A percentile compares a stretch with the other conserved stretches of the same genome.
phyloP scores from a whole-genome alignment of 1,140 invertebrate species.

The Sitophilus oryzae region DNA sequence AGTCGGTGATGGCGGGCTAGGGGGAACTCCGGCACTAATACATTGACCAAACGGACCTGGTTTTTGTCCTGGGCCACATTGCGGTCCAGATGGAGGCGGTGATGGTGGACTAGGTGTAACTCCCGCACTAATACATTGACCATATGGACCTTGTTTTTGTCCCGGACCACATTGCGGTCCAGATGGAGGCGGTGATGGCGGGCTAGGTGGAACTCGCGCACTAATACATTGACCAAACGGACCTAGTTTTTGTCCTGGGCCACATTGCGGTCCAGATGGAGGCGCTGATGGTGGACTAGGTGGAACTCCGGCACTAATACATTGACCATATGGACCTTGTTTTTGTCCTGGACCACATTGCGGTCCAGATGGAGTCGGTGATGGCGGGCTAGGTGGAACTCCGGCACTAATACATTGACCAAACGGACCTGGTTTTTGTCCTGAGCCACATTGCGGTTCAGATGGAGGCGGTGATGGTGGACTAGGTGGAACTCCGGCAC shows the following conservation, averaged over 20 bases:
- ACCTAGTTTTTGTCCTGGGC: background rate
- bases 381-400: background rate
- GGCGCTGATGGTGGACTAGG: background rate
- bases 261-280: background rate
- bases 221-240: background rate
- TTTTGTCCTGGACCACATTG: background rate
- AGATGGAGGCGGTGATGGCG: background rate
- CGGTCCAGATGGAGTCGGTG: background rate
- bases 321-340: background rate
- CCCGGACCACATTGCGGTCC: background rate
- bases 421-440: background rate
- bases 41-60: background rate
- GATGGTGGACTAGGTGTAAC: background rate
- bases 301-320: background rate
- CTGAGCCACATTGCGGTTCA: background rate
- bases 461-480: background rate
- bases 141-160: background rate
- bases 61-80: background rate
- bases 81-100: background rate
- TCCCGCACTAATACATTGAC: background rate
- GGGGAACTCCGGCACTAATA: background rate
- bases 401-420: background rate
- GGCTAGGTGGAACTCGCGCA: too few species aligned
- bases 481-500: background rate
- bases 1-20: background rate